phyloP scores from a whole-genome alignment of 2,888 invertebrate genomes.

The Altica lythri region DNA sequence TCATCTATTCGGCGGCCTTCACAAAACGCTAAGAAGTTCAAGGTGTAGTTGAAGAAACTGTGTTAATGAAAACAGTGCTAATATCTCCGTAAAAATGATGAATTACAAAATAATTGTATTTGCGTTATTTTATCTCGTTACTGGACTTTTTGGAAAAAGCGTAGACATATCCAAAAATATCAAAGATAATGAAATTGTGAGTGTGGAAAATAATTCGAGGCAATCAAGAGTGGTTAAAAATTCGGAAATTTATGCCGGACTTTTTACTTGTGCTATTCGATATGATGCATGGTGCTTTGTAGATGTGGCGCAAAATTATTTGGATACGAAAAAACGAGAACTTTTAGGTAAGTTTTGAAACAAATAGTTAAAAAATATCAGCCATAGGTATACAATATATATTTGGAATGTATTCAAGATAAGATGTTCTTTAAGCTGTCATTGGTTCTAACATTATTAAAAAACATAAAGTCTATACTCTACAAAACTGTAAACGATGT shows the following conservation, averaged over 20 bases:
- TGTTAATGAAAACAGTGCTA: conserved; percentile 26
- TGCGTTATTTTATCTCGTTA: conserved; percentile 24
- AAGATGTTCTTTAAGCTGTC: too few species aligned
- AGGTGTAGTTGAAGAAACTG: conserved; percentile 42
- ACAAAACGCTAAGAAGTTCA: conserved; percentile 52
- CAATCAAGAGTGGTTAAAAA: conserved; percentile 29
- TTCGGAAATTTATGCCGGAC: conserved; percentile 37
- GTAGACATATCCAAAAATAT: conserved; percentile 14
- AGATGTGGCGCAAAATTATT: conserved; percentile 42
- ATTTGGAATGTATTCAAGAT: too few species aligned
- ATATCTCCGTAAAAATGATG: conserved; percentile 24
- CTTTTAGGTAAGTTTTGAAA: conserved; percentile 44
- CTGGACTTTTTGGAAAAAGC: conserved; percentile 25
- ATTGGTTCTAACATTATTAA: too few species aligned
- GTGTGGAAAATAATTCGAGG: conserved; percentile 14
- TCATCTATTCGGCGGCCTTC: conserved; percentile 47
- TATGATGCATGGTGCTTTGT: conserved; percentile 46
- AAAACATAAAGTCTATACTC: too few species aligned
- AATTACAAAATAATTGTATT: conserved; percentile 26
- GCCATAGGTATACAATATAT: too few species aligned
- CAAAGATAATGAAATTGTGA: conserved; percentile 17
- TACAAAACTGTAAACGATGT: too few species aligned
- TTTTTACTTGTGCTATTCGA: conserved; percentile 42
- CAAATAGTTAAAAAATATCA: background rate
- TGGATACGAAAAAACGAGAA: conserved; percentile 40